Percentiles rank a stretch among this genome's conserved stretches.
These are phyloP conservation scores for Sterna hirundo DNA, from an alignment of 2,113 vertebrate genomes.

Conservation along the genomic window DNA sequence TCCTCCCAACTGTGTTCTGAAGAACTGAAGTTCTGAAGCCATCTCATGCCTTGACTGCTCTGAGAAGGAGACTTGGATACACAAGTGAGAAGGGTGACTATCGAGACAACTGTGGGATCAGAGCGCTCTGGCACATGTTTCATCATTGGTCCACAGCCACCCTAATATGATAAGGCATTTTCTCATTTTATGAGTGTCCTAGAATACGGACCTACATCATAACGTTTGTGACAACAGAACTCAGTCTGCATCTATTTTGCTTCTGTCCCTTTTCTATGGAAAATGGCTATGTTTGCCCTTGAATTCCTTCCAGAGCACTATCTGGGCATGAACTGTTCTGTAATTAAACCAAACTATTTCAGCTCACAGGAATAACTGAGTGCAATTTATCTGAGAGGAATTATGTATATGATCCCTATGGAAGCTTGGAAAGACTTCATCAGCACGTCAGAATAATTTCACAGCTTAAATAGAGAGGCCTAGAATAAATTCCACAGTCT, in stretches of 20 bases:
- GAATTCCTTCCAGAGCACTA: conserved; percentile 41
- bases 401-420: not conserved
- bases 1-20: not conserved
- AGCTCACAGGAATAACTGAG: conserved; percentile 31
- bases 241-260: conserved; percentile 30
- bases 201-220: not conserved
- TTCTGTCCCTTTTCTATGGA: conserved; percentile 56
- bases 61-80: not conserved
- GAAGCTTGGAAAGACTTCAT: conserved; percentile 32
- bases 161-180: not conserved
- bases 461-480: not conserved
- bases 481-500: not conserved
- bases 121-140: not conserved
- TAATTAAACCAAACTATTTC: conserved; percentile 64
- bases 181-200: not conserved
- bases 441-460: conserved; percentile 28
- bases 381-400: not conserved
- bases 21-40: not conserved
- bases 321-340: conserved; percentile 33
- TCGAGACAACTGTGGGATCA: not conserved
- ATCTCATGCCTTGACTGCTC: not conserved
- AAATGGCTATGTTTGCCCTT: conserved; percentile 46
- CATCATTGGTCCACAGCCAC: not conserved
- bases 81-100: not conserved
- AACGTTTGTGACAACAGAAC: not conserved